Evolutionary conservation across 2,113 vertebrate species (phyloP), one percentile per base, ranked within the genome.

Genomic region (Varanus komodoensis): DNA sequence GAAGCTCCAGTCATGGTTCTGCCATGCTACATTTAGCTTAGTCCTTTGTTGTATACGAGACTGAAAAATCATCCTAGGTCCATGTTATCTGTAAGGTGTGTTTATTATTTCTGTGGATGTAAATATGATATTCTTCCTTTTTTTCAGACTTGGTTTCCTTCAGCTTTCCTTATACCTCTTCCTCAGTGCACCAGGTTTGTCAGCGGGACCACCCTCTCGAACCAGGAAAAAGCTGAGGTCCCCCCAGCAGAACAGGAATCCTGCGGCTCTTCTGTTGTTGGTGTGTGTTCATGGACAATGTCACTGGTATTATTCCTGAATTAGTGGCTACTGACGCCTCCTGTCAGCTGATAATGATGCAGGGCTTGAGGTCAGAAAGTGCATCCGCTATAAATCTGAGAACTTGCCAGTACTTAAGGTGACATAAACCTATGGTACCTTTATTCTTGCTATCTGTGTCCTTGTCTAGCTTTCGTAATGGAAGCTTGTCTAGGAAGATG

Each of bases 141-240:
- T 89, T 91, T 89, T 96, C 57, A 95, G 99, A 96, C 98, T 64
- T 95, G 98, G 89, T 96, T 99, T 0, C 98, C 98, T 0, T 98
- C 99, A 29, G 98, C 98, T 82, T 99, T 99, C 94, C 96, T 99
- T 83, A 99, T 99, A 95, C 98, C 98, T 64, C 96, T 99, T 88
- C 93, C 98, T 82, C 98, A 98, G 91, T 98, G 98, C 89, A 96
- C 93, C 81, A 97, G 94, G 67, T 93, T 96, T 93, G 95, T 95
- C 96, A 95, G 84, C 96, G 98, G 93, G 85, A 92, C 93, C 92
- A 94, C 86, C 27, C 87, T 96, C 86, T 89, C 93, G 92, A 94
- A 69, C 77, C 94, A 77, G 75, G 96, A 97, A 97, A 98, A 94
- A 88, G 80, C 97, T 81, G 95, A 96, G 32, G 84, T 97, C 0